Base-by-base conservation (phyloP, 2,888 invertebrate species). In the Cheiracanthium punctorium region DNA sequence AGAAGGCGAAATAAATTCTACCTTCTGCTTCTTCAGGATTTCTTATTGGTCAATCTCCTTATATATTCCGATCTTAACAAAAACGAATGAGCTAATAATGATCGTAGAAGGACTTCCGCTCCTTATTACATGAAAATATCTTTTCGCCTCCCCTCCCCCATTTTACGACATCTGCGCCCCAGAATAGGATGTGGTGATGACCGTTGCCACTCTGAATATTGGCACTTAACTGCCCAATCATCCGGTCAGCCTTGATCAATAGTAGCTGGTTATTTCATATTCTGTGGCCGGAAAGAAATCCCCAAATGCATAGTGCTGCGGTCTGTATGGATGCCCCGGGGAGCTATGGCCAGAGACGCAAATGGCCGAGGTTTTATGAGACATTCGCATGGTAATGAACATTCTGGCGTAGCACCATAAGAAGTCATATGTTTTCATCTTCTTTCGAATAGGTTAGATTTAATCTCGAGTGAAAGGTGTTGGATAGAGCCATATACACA, bases 211-310 rank as follows among this genome's bases (percentile, higher is more conserved):
- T 84, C 82, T 77, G 76, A 73, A 84, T 84, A 84, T 84, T 84
- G 82, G 82, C 82, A 77, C 77, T 84, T 84, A 84, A 72, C 77
- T 72, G 64, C 41, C 82, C 82, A 77, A 77, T 77, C 82, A 77
- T 77, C 81, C 71, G 76, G 82, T 84, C 82, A 84, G 77, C 48
- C 76, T 84, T 84, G 77, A 84, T 84, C 82, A 84, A 84, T 84
- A 74, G 20, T 8, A 28, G 65, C 52, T 20, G 77, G 82, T 72
- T 77, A 77, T 84, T 84, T 77, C 77, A 84, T 72, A 76, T 71
- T 37, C 43, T 14, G 24, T 14, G 43, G 33, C 28, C n/a, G 64
- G 71, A 82, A 82, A 74, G 74, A 84, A 84, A 29, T 43, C 77
- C 82, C 72, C 52, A 7, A 37, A 10, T 71, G 75, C 73, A 71